Evolutionary conservation across 2,888 invertebrate genomes (phyloP), one percentile per base, ranked within the genome.

Genomic region (Oscheius sp.): DNA sequence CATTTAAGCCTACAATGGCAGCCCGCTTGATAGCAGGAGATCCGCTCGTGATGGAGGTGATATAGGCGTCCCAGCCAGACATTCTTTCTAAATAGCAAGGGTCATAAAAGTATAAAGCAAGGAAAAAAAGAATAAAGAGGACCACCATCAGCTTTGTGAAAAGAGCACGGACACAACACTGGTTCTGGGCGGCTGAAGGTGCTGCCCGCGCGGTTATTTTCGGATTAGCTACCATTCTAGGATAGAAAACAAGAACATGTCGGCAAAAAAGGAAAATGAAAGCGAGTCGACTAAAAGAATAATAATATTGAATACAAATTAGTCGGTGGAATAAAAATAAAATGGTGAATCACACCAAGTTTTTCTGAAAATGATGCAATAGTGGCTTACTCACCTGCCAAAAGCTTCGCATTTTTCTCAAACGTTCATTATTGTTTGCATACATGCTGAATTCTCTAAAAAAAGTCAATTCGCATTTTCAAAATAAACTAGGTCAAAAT

Each of bases 41-140:
- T 51, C 72, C 70, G 12, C 45, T 70, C 56, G 76, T 69, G 49
- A 85, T 65, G 24, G 72, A 74, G 41, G 59, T 68, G 67, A 85
- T 81, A 73, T 86, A 85, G 32, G 83, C 84, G 69, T 80, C 73
- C 85, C 85, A 85, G 59, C 85, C 83, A 67, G 84, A 77, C 84
- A 84, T 84, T 59, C 22, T 54, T 14, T 33, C 30, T 32, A 20
- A 6, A 24, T 14, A 4, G 26, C 5, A 12, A 47, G 12, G 12
- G 47, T 17, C 14, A 1, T 20, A 32, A 54, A 26, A n/a, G 50
- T 1, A 9, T 12, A 12, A 20, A 24, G 24, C n/a, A 20, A 28
- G n/a, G 20, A 32, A n/a, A 14, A 33, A 33, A 33, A 54, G 30
- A 32, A 54, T 33, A 32, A 33, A 22, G 17, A 54, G 17, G 9